Evolutionary conservation across 2,113 vertebrate species (phyloP).

Genomic region (Ceyx melanurus): DNA sequence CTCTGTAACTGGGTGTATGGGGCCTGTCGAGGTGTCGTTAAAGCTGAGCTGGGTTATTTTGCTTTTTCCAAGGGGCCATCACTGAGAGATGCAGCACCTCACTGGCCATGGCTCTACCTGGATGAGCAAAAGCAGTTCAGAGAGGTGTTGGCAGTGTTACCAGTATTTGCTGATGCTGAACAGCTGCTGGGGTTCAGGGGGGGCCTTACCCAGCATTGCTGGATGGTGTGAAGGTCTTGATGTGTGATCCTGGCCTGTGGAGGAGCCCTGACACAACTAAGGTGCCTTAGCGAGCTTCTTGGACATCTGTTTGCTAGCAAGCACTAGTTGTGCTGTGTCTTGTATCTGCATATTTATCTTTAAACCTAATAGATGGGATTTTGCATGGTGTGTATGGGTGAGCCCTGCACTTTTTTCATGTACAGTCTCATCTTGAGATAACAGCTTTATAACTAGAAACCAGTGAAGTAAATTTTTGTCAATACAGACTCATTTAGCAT

Average conservation of each 20-base stretch:
- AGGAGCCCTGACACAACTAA: neutral
- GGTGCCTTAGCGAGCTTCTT: fast-evolving
- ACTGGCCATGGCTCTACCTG: neutral
- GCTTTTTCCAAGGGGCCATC: neutral
- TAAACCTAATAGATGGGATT: neutral
- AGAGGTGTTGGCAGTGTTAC: constrained; percentile 5
- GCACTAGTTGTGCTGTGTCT: neutral
- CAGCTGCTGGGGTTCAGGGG: neutral
- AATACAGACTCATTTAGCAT: neutral
- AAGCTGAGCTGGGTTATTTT: neutral
- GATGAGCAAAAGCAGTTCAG: neutral
- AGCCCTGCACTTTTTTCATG: neutral
- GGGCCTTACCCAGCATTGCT: neutral
- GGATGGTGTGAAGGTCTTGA: neutral
- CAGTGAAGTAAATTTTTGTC: neutral
- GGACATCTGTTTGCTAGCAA: fast-evolving
- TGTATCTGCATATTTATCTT: neutral
- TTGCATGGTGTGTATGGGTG: neutral
- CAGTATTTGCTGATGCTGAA: neutral
- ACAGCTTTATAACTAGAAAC: neutral
- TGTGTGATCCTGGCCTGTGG: neutral
- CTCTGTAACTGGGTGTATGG: neutral
- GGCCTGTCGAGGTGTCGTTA: too few relatives aligned
- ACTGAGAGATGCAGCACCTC: neutral
- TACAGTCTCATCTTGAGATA: neutral